Percentiles rank a stretch among this genome's conserved stretches.
Evolutionary conservation across 2,888 invertebrate species (phyloP).

Genomic region (Caenorhabditis japonica): DNA sequence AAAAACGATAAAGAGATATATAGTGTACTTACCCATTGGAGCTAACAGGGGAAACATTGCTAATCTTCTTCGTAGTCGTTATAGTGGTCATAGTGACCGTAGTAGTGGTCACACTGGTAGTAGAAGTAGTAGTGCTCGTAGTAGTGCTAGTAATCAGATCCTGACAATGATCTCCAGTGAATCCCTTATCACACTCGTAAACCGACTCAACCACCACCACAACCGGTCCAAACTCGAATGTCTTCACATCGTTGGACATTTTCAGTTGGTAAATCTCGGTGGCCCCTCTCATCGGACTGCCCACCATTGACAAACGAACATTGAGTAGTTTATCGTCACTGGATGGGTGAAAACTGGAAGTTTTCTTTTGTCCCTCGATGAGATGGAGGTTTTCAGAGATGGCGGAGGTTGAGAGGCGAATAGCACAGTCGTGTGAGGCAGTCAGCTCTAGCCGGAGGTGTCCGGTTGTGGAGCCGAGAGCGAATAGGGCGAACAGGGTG

Average conservation of each 20-base stretch:
- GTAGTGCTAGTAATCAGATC: background rate
- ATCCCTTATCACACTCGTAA: constrained; percentile 20
- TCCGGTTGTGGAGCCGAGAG: constrained; percentile 1
- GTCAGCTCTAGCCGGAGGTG: constrained; percentile 20
- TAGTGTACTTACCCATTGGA: background rate
- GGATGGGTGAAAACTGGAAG: too few relatives aligned
- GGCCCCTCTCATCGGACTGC: background rate
- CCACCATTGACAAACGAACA: background rate
- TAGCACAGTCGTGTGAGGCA: constrained; percentile 6
- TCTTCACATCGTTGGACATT: background rate
- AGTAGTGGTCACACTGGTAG: background rate
- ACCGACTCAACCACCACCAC: constrained; percentile 7
- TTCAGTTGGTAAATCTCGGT: background rate
- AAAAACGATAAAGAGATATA: background rate
- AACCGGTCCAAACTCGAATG: background rate
- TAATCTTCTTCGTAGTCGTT: background rate
- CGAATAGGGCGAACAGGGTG: constrained; percentile 3
- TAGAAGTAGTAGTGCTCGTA: background rate
- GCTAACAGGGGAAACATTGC: background rate
- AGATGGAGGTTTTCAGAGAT: background rate
- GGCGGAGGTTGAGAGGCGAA: constrained; percentile 6
- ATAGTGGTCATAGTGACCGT: background rate
- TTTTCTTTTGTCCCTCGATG: too few relatives aligned
- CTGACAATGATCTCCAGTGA: constrained; percentile 2
- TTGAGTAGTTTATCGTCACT: too few relatives aligned